Evolutionary conservation across 2,113 vertebrate genomes (phyloP), one percentile per base, ranked within the genome.

Genomic region (Clarias gariepinus): DNA sequence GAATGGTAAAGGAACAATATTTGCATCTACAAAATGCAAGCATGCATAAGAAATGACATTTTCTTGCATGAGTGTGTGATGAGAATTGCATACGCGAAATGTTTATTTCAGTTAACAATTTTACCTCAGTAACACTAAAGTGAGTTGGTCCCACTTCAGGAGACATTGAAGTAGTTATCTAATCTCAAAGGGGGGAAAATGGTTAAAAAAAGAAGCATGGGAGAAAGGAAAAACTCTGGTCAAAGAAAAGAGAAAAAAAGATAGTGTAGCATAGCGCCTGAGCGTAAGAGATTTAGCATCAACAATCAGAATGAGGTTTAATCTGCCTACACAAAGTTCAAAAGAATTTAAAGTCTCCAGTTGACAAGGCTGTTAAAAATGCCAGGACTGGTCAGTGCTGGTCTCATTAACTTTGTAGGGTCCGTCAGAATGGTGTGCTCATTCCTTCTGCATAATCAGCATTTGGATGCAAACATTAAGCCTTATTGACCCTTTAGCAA

Each of bases 401-500:
- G 36, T 85, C 82, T 81, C 58, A 89, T 84, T 86, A 64, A 80
- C 19, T 74, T 57, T 81, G 84, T 69, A 85, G 33, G 36, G 47
- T 36, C 87, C 57, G 71, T 25, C 33, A 47, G 33, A 79, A 82
- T 41, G 30, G 66, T 52, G 9, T 55, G 69, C 81, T 78, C 73
- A 53, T 85, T 88, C 69, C 60, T 33, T 60, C 71, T 64, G 71
- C 61, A 79, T 79, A 84, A 81, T 61, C 16, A 82, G 52, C 78
- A 81, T 86, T 69, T 81, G 84, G 58, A 90, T 86, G 86, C 86
- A 90, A 88, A 86, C 60, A 58, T 81, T 68, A 77, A 89, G 85
- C 69, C 71, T 83, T 83, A 87, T 83, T 87, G 86, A 88, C 68
- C 61, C 66, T 86, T 83, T 74, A 68, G 60, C 77, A 77, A 57